Conservation (phyloP, 2,888 invertebrate species). For the Agrotis puta region DNA sequence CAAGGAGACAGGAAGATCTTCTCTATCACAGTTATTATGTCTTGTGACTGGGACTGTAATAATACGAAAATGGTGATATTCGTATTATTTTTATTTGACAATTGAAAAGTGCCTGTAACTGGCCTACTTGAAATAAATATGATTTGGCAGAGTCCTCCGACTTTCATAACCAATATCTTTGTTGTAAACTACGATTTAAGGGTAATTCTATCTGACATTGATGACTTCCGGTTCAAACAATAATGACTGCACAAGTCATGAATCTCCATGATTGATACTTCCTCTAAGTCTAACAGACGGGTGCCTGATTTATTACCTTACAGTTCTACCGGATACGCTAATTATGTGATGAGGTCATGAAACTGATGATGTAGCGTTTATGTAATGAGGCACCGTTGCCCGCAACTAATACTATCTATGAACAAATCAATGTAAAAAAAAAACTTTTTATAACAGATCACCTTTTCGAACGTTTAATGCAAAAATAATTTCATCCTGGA, state of each 20-base stretch:
- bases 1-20: too few species aligned
- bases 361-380: neutral
- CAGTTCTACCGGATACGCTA: slow-evolving; percentile 13
- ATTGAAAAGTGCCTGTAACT: too few species aligned
- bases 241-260: slow-evolving; percentile 5
- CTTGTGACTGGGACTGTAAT: too few species aligned
- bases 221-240: slow-evolving; percentile 32
- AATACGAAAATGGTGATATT: too few species aligned
- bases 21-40: too few species aligned
- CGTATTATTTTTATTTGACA: too few species aligned
- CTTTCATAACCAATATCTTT: neutral
- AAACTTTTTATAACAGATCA: too few species aligned
- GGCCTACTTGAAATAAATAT: too few species aligned
- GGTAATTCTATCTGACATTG: slow-evolving; percentile 10
- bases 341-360: neutral
- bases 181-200: neutral
- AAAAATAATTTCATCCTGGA: too few species aligned
- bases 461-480: too few species aligned
- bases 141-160: neutral
- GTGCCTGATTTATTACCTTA: neutral
- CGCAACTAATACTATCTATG: neutral
- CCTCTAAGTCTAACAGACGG: neutral
- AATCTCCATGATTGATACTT: slow-evolving; percentile 21
- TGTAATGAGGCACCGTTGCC: neutral
- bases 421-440: neutral